phyloP scores from a whole-genome alignment of 2,888 invertebrate species.

The Dermolepida albohirtum region DNA sequence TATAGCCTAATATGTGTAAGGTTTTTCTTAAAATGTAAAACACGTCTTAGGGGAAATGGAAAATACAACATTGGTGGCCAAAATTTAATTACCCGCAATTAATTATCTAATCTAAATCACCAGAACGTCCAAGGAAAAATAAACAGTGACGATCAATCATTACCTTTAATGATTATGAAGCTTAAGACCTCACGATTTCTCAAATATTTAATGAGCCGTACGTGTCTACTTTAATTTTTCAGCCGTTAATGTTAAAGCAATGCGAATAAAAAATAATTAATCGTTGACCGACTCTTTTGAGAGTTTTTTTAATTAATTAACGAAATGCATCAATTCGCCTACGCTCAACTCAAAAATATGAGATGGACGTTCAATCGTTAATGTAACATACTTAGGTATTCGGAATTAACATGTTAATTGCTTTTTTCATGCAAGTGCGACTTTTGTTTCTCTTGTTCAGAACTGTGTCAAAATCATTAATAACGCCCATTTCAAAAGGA shows the following conservation, averaged over 20 bases:
- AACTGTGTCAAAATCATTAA: slow-evolving; percentile 27
- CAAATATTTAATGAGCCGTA: slow-evolving; percentile 30
- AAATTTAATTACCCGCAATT: slow-evolving; percentile 25
- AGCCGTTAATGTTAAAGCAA: slow-evolving; percentile 13
- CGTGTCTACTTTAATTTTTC: slow-evolving; percentile 25
- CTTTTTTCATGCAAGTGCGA: slow-evolving; percentile 6
- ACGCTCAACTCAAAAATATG: neutral
- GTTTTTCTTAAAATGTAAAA: neutral
- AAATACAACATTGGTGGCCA: slow-evolving; percentile 18
- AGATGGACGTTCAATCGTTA: slow-evolving; percentile 41
- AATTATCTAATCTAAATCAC: slow-evolving; percentile 34
- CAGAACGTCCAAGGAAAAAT: slow-evolving; percentile 10
- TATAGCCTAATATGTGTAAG: no score
- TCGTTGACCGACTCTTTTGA: neutral
- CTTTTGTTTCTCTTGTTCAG: slow-evolving; percentile 8
- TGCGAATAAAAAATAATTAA: slow-evolving; percentile 8
- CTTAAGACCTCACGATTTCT: slow-evolving; percentile 27
- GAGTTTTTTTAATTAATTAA: slow-evolving; percentile 5
- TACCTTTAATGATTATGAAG: slow-evolving; percentile 30
- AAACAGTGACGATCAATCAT: slow-evolving; percentile 33
- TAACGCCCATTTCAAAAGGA: slow-evolving; percentile 10
- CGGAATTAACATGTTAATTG: slow-evolving; percentile 28
- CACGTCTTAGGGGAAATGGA: neutral
- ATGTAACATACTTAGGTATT: neutral
- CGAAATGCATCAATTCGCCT: neutral